A percentile compares a stretch with the other conserved stretches of the same genome.
phyloP scores from a whole-genome alignment of 2,113 vertebrate genomes.

The Gracilinanus agilis region DNA sequence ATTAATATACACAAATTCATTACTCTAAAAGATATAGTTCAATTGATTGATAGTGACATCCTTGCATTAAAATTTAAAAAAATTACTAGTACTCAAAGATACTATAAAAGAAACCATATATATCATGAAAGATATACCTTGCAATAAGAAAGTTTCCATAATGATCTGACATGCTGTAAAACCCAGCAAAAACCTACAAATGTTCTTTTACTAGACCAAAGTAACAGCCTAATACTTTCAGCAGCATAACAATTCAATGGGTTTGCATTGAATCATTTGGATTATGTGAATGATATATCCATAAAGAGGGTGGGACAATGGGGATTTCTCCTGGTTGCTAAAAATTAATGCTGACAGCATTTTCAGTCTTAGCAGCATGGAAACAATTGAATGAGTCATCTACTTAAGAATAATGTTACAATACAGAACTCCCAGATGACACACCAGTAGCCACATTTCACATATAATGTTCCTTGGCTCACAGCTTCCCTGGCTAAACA shows the following conservation, averaged over 20 bases:
- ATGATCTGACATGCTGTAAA: background rate
- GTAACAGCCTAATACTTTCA: background rate
- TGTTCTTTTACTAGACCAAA: background rate
- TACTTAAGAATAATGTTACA: background rate
- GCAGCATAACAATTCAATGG: background rate
- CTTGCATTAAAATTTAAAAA: background rate
- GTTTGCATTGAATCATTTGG: background rate
- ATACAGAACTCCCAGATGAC: background rate
- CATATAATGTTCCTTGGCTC: background rate
- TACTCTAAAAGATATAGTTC: background rate
- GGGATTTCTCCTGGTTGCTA: background rate
- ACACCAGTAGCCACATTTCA: background rate
- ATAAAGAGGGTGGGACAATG: background rate
- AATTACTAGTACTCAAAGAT: background rate
- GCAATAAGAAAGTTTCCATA: background rate
- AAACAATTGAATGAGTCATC: background rate
- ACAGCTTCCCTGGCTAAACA: background rate
- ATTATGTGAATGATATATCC: background rate
- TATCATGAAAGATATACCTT: background rate
- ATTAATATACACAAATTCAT: conserved; percentile 10
- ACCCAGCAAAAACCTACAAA: background rate
- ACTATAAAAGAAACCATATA: background rate
- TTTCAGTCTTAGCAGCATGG: background rate
- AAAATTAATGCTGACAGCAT: background rate
- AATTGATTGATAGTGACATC: background rate